phyloP scores from a whole-genome alignment of 2,888 invertebrate species.

The Amaurobius ferox region DNA sequence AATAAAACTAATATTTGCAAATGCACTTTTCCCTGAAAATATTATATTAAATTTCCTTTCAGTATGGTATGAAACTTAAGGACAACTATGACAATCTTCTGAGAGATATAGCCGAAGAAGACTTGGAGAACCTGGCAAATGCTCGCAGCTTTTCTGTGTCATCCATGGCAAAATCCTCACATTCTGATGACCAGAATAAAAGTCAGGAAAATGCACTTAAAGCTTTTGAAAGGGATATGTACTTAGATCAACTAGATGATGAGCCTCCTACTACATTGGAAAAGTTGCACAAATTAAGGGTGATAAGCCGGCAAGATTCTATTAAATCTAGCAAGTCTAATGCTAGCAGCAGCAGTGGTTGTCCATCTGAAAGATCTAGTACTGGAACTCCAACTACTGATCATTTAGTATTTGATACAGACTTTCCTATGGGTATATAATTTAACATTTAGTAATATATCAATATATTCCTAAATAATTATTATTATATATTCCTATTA shows the following conservation, averaged over 20 bases:
- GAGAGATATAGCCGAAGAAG: slow-evolving; percentile 90
- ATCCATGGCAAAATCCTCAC: slow-evolving; percentile 79
- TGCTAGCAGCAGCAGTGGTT: slow-evolving; percentile 85
- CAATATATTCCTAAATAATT: too few relatives aligned
- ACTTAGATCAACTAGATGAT: slow-evolving; percentile 70
- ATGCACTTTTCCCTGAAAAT: too few relatives aligned
- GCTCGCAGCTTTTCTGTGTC: slow-evolving; percentile 91
- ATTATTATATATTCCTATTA: too few relatives aligned
- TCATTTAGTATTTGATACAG: slow-evolving; percentile 78
- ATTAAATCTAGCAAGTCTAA: slow-evolving; percentile 82
- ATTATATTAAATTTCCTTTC: too few relatives aligned
- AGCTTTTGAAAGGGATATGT: slow-evolving; percentile 29
- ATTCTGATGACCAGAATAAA: slow-evolving; percentile 25
- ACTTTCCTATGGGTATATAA: slow-evolving; percentile 80
- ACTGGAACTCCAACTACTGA: slow-evolving; percentile 72
- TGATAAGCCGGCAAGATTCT: slow-evolving; percentile 79
- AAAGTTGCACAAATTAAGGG: slow-evolving; percentile 75
- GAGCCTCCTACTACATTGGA: slow-evolving; percentile 65
- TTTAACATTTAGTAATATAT: too few relatives aligned
- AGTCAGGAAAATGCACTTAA: neutral
- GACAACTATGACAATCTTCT: slow-evolving; percentile 91
- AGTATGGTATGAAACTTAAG: slow-evolving; percentile 81
- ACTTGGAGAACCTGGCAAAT: slow-evolving; percentile 87
- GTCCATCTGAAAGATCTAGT: slow-evolving; percentile 80
- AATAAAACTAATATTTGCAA: too few relatives aligned